These are phyloP conservation scores for Megaceryle alcyon DNA, from an alignment of 2,797 vertebrate species.

Conservation along the genomic window DNA sequence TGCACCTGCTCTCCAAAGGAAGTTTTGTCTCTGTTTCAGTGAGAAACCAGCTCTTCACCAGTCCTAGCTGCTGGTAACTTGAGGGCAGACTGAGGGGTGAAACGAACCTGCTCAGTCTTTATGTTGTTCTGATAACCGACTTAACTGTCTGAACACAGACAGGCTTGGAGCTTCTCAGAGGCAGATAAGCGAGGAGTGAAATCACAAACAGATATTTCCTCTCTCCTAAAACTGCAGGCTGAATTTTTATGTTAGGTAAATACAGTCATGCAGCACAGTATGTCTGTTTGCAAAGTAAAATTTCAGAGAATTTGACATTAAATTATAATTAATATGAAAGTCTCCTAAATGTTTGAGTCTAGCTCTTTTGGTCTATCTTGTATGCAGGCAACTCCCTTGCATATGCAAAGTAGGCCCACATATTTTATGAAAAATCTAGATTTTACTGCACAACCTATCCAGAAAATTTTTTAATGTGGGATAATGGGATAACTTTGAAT, in stretches of 20 bases:
- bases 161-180: neutral
- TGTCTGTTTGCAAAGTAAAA: neutral
- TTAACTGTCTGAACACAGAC: neutral
- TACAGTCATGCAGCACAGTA: neutral
- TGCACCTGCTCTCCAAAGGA: neutral
- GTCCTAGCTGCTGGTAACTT: neutral
- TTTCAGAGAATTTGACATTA: neutral
- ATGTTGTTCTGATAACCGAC: neutral
- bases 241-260: neutral
- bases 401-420: neutral
- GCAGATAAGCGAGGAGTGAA: neutral
- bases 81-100: neutral
- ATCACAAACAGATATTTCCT: neutral
- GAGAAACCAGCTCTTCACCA: neutral
- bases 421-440: neutral
- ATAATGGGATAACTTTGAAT: neutral
- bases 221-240: neutral
- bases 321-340: neutral
- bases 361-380: neutral
- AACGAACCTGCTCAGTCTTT: neutral
- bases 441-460: neutral
- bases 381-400: neutral
- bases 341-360: neutral
- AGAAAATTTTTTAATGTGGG: neutral
- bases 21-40: neutral